Evolutionary conservation across 1,140 invertebrate genomes (phyloP).

Genomic region (Drosophila serrata): DNA sequence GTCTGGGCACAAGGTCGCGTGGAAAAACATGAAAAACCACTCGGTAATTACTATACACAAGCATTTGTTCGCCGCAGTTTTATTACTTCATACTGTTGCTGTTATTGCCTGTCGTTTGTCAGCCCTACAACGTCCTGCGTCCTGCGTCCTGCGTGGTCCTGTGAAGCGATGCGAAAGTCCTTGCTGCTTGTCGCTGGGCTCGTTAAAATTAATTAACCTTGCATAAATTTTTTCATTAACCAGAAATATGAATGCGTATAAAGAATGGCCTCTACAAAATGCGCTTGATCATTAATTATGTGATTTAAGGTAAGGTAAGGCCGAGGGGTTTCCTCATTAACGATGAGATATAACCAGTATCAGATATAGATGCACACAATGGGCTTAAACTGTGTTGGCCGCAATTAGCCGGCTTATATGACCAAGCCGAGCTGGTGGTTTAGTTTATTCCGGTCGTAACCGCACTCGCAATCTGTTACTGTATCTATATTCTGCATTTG

Average conservation of each 20-base stretch:
- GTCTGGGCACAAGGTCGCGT: conserved; percentile 47
- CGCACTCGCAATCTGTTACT: conserved; percentile 19
- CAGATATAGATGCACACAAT: conserved; percentile 6
- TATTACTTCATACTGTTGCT: conserved; percentile 62
- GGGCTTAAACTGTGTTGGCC: background rate
- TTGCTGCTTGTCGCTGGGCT: conserved; percentile 31
- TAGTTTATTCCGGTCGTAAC: conserved; percentile 12
- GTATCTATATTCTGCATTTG: background rate
- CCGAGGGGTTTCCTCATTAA: conserved; percentile 6
- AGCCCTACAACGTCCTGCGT: conserved; percentile 18
- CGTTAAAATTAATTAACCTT: conserved; percentile 67
- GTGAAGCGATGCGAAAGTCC: conserved; percentile 22
- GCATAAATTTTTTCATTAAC: conserved; percentile 63
- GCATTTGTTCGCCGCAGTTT: conserved; percentile 60
- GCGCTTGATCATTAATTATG: conserved; percentile 44
- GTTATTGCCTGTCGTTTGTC: conserved; percentile 63
- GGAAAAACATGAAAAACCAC: conserved; percentile 58
- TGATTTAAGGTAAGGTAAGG: conserved; percentile 4
- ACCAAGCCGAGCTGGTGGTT: background rate
- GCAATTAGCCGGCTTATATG: conserved; percentile 33
- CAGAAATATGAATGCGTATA: conserved; percentile 50
- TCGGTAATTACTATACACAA: conserved; percentile 57
- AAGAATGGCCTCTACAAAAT: conserved; percentile 25
- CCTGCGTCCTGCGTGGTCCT: conserved; percentile 6
- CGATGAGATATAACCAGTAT: conserved; percentile 7